Evolutionary conservation across 2,888 invertebrate genomes (phyloP).

Genomic region (Diarsia mendica): DNA sequence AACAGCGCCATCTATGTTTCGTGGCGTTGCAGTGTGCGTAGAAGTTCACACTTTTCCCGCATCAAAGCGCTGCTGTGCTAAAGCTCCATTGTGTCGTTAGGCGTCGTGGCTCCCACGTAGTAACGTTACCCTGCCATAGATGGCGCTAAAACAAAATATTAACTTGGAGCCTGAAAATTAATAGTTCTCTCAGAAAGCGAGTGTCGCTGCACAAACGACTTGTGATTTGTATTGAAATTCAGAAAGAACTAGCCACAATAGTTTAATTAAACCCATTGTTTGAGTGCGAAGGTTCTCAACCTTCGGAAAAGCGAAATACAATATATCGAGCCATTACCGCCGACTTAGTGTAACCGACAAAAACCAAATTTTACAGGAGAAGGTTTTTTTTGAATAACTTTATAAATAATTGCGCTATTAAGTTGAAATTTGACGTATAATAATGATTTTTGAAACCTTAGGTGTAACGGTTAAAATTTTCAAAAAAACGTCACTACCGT

Average conservation of each 20-base stretch:
- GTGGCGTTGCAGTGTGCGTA: slow-evolving; percentile 3
- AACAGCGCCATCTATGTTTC: slow-evolving; percentile 80
- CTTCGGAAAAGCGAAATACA: background rate
- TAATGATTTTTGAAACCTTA: too few relatives aligned
- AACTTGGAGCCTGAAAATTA: background rate
- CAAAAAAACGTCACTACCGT: too few relatives aligned
- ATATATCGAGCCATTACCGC: too few relatives aligned
- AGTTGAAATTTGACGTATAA: too few relatives aligned
- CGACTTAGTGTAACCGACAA: too few relatives aligned
- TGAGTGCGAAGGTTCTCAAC: background rate
- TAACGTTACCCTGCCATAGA: slow-evolving; percentile 66
- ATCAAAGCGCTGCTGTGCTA: slow-evolving; percentile 64
- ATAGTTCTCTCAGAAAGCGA: background rate
- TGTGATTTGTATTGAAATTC: background rate
- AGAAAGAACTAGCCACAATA: background rate
- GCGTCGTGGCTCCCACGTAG: slow-evolving; percentile 20
- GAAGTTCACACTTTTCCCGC: slow-evolving; percentile 63
- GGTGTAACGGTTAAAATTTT: too few relatives aligned
- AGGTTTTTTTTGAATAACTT: too few relatives aligned
- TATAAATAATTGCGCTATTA: too few relatives aligned
- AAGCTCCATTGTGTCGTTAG: slow-evolving; percentile 23
- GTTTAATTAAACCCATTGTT: background rate
- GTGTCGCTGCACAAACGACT: background rate
- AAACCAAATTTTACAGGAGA: too few relatives aligned
- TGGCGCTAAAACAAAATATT: slow-evolving; percentile 69